phyloP scores from a whole-genome alignment of 2,797 vertebrate genomes.

The Dicrostonyx torquatus region DNA sequence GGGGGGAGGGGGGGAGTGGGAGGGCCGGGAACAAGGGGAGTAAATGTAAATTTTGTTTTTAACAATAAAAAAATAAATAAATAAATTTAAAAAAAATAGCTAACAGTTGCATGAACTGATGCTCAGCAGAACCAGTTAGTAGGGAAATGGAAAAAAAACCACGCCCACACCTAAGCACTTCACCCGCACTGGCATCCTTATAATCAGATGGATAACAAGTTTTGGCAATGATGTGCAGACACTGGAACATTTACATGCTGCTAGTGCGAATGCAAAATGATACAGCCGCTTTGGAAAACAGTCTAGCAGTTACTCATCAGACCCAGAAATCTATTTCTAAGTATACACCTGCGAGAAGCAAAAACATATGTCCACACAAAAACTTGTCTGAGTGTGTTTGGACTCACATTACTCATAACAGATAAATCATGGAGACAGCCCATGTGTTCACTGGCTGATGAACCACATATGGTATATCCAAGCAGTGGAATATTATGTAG shows the following conservation, averaged over 20 bases:
- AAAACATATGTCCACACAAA: slow-evolving; percentile 7
- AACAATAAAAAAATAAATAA: too few species aligned
- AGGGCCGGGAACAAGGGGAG: too few species aligned
- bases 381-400: neutral
- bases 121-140: neutral
- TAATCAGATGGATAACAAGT: neutral
- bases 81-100: too few species aligned
- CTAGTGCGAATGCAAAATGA: neutral
- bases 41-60: too few species aligned
- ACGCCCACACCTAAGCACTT: neutral
- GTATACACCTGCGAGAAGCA: slow-evolving; percentile 1
- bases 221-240: neutral
- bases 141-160: slow-evolving; percentile 27
- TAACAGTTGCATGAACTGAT: neutral
- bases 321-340: neutral
- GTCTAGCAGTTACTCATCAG: slow-evolving; percentile 33
- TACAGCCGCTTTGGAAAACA: neutral
- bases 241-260: neutral
- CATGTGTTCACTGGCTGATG: neutral
- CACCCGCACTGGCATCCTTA: neutral
- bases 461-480: neutral
- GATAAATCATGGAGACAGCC: neutral
- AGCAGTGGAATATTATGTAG: neutral
- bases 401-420: neutral
- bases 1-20: too few species aligned